Evolutionary conservation across 2,113 vertebrate species (phyloP).

Genomic region (Xiphophorus maculatus): DNA sequence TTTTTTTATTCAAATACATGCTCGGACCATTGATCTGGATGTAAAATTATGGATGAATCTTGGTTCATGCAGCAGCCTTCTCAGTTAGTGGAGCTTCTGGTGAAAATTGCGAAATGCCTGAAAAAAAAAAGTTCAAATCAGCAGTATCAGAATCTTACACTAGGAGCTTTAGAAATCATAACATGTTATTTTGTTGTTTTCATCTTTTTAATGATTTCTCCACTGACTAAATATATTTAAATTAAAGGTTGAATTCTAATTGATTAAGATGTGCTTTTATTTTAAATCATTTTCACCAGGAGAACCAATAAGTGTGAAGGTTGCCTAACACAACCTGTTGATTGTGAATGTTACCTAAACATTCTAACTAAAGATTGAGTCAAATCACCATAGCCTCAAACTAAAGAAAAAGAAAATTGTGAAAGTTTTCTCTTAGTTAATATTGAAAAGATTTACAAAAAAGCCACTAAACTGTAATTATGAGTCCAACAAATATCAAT

Average conservation of each 20-base stretch:
- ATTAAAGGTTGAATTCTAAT: too few relatives aligned
- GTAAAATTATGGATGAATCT: background rate
- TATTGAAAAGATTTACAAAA: background rate
- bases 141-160: background rate
- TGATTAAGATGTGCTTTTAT: too few relatives aligned
- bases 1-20: background rate
- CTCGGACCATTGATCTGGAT: background rate
- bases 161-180: background rate
- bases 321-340: too few relatives aligned
- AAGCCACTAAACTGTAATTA: background rate
- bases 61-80: background rate
- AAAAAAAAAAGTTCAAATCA: background rate
- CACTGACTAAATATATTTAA: too few relatives aligned
- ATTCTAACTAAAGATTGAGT: background rate
- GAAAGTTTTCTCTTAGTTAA: background rate
- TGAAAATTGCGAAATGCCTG: background rate
- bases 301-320: too few relatives aligned
- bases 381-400: background rate
- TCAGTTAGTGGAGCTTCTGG: background rate
- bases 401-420: background rate
- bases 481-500: background rate
- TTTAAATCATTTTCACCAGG: too few relatives aligned
- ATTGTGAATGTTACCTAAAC: background rate
- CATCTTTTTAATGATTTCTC: background rate
- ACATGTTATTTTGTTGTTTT: background rate